Percentiles rank a stretch among this genome's conserved stretches.
Conservation (phyloP, 2,797 vertebrate species). For the Labeo calbasu region DNA sequence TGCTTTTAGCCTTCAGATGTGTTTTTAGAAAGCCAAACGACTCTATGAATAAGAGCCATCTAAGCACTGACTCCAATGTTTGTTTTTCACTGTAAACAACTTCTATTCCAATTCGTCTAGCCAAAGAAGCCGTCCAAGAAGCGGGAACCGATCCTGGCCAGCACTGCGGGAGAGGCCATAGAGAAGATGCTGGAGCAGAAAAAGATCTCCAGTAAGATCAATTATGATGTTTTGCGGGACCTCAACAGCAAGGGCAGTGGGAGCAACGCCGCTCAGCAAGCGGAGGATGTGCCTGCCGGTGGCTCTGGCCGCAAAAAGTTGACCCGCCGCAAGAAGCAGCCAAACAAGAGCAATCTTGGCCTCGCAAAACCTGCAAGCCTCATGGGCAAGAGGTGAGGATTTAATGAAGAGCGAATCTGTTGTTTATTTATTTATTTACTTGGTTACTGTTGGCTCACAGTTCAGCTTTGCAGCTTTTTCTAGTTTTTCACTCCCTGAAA, state of each 20-base stretch:
- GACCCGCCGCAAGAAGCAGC: conserved; percentile 78
- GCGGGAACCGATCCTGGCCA: conserved; percentile 86
- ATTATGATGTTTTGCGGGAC: conserved; percentile 93
- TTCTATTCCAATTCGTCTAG: conserved; percentile 64
- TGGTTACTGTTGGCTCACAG: conserved; percentile 19
- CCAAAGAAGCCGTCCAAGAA: conserved; percentile 88
- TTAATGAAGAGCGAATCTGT: conserved; percentile 35
- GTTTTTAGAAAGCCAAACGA: not conserved
- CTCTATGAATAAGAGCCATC: not conserved
- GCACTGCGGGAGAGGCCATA: conserved; percentile 93
- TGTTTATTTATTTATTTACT: conserved; percentile 1
- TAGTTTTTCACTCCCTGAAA: conserved; percentile 13
- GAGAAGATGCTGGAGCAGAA: conserved; percentile 98
- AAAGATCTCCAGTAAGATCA: conserved; percentile 97
- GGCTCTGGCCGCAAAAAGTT: conserved; percentile 77
- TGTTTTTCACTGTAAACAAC: conserved; percentile 21
- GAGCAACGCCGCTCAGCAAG: conserved; percentile 68
- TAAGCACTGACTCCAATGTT: conserved; percentile 4
- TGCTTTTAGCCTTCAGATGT: conserved; percentile 12
- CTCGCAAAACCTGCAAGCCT: conserved; percentile 75
- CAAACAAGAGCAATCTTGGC: conserved; percentile 71
- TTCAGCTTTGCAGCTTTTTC: conserved; percentile 12
- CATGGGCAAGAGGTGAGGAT: conserved; percentile 87
- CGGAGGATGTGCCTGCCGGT: conserved; percentile 58
- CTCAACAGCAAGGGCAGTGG: conserved; percentile 81